These are phyloP conservation scores for Helicolenus hilgendorfi DNA, from an alignment of 2,797 vertebrate species.

Conservation along the genomic window DNA sequence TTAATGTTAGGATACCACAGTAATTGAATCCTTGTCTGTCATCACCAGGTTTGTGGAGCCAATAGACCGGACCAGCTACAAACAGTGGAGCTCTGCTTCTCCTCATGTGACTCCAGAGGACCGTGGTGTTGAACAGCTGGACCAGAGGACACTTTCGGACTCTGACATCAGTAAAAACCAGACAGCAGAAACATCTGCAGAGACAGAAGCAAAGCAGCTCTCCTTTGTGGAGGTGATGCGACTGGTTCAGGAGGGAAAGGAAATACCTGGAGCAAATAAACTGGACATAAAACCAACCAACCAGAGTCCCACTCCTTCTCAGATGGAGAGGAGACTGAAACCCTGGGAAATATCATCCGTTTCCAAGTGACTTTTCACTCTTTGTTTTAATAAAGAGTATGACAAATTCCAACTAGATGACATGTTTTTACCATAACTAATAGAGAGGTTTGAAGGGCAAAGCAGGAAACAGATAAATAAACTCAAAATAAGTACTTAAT, in stretches of 20 bases:
- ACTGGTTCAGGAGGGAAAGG: conserved; percentile 87
- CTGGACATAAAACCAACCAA: conserved; percentile 84
- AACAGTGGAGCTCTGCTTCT: conserved; percentile 58
- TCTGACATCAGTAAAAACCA: background rate
- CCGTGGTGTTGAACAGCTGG: background rate
- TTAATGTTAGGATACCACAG: background rate
- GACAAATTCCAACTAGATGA: background rate
- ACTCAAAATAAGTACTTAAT: background rate
- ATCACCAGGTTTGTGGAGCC: conserved; percentile 86
- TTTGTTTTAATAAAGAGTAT: conserved; percentile 1
- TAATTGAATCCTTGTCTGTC: background rate
- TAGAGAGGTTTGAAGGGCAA: background rate
- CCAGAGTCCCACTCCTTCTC: conserved; percentile 82
- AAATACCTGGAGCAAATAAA: conserved; percentile 82
- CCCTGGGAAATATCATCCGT: conserved; percentile 83
- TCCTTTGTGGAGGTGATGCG: conserved; percentile 88
- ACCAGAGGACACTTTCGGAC: background rate
- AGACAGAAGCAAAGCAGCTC: conserved; percentile 54
- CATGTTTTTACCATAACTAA: background rate
- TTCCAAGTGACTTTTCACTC: conserved; percentile 11
- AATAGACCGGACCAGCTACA: conserved; percentile 75
- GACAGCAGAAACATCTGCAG: background rate
- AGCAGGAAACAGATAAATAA: background rate
- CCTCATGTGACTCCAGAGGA: background rate
- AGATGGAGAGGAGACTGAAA: conserved; percentile 83